Evolutionary conservation across 2,797 vertebrate species (phyloP).

Genomic region (Amniataba percoides): DNA sequence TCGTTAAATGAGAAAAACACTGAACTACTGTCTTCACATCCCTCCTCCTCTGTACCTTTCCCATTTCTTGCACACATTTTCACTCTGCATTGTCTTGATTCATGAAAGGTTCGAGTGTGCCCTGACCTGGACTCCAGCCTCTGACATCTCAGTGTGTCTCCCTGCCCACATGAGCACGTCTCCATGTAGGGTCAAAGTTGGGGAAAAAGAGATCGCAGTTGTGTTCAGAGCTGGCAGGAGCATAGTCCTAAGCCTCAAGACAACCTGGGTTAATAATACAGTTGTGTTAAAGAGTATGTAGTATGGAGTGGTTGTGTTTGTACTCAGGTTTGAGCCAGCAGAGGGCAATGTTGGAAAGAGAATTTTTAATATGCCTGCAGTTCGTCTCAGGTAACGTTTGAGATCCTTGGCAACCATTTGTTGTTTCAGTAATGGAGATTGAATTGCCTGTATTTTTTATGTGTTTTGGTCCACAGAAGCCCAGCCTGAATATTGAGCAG

Average conservation of each 20-base stretch:
- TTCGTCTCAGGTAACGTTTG: background rate
- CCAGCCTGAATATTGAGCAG: background rate
- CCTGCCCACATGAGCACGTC: background rate
- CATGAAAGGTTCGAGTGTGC: slow-evolving; percentile 20
- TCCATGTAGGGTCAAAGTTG: background rate
- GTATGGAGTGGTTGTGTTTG: background rate
- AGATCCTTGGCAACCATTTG: background rate
- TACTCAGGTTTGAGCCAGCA: slow-evolving; percentile 48
- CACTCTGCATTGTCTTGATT: slow-evolving; percentile 31
- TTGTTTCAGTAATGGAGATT: background rate
- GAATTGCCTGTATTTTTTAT: background rate
- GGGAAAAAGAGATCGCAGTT: background rate
- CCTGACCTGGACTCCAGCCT: slow-evolving; percentile 34
- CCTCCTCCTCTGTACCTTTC: slow-evolving; percentile 15
- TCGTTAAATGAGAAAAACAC: background rate
- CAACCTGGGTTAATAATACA: background rate
- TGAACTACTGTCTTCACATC: slow-evolving; percentile 4
- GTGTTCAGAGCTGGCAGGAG: background rate
- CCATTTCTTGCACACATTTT: slow-evolving; percentile 32
- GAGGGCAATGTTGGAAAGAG: slow-evolving; percentile 61
- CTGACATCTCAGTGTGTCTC: slow-evolving; percentile 9
- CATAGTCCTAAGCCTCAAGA: background rate
- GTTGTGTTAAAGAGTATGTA: background rate
- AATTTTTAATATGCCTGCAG: background rate
- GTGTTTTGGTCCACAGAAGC: background rate